Percentiles rank a stretch among this genome's conserved stretches.
These are phyloP conservation scores for Norana najaformis DNA, from an alignment of 2,888 invertebrate genomes.

Conservation along the genomic window DNA sequence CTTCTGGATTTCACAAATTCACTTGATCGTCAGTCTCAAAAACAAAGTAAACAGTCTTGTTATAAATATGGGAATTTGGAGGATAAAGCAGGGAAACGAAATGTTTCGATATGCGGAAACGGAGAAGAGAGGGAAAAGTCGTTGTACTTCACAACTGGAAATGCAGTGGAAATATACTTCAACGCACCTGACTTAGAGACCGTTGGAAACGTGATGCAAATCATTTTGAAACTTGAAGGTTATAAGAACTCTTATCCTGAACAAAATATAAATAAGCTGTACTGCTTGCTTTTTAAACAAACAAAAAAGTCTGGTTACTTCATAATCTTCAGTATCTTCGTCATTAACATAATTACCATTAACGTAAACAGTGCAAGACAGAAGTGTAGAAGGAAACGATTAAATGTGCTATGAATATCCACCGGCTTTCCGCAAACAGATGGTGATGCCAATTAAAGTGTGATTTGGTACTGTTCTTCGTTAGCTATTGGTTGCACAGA, in stretches of 20 bases:
- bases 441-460: neutral
- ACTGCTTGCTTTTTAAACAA: no score
- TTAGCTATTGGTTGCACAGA: neutral
- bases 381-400: no score
- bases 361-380: no score
- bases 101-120: neutral
- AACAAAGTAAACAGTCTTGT: no score
- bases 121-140: neutral
- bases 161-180: neutral
- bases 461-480: neutral
- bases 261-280: no score
- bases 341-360: no score
- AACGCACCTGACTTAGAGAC: neutral
- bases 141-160: neutral
- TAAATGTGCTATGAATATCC: neutral
- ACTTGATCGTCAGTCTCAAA: neutral
- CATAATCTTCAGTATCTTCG: no score
- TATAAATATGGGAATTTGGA: no score
- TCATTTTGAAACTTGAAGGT: neutral
- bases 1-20: neutral
- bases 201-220: neutral
- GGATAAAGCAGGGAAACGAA: neutral
- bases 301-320: no score
- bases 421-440: neutral
- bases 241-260: neutral